phyloP scores from a whole-genome alignment of 35 echinoderm and acorn worm species.

The Ptychodera flava region DNA sequence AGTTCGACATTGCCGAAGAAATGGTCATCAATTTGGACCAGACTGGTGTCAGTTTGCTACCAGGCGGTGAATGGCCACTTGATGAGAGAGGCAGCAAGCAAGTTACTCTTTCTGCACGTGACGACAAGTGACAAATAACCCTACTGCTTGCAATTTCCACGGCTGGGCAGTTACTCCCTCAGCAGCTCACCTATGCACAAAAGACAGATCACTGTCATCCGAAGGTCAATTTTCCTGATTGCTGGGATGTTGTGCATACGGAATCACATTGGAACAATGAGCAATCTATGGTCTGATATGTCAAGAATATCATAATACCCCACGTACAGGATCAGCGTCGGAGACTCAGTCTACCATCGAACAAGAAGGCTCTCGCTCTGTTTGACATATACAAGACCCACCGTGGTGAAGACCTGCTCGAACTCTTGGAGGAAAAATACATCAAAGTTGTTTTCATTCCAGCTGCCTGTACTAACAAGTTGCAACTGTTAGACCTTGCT shows the following conservation, averaged over 20 bases:
- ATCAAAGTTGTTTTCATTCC: too few species aligned
- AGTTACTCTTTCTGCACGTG: conserved; percentile 26
- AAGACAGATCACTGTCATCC: conserved; percentile 43
- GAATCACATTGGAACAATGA: conserved; percentile 28
- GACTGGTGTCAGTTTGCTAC: conserved; percentile 36
- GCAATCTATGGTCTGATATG: conserved; percentile 17
- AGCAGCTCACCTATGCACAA: conserved; percentile 38
- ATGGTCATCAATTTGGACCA: conserved; percentile 55
- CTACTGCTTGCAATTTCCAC: conserved; percentile 23
- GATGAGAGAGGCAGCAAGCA: conserved; percentile 27
- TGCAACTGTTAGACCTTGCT: conserved; percentile 18
- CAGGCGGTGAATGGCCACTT: conserved; percentile 28
- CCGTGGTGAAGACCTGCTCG: too few species aligned
- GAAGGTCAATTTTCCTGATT: conserved; percentile 38
- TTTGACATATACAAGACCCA: too few species aligned
- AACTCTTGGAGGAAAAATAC: too few species aligned
- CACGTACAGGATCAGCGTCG: too few species aligned
- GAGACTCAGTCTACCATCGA: too few species aligned
- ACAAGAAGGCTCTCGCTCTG: too few species aligned
- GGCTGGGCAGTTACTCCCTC: conserved; percentile 35
- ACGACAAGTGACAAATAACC: conserved; percentile 47
- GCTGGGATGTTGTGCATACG: conserved; percentile 46
- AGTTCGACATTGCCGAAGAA: conserved; percentile 35
- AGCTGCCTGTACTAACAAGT: too few species aligned
- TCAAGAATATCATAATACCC: conserved; percentile 27